Conservation (phyloP, 2,113 vertebrate species). For the Heterochromis multidens region DNA sequence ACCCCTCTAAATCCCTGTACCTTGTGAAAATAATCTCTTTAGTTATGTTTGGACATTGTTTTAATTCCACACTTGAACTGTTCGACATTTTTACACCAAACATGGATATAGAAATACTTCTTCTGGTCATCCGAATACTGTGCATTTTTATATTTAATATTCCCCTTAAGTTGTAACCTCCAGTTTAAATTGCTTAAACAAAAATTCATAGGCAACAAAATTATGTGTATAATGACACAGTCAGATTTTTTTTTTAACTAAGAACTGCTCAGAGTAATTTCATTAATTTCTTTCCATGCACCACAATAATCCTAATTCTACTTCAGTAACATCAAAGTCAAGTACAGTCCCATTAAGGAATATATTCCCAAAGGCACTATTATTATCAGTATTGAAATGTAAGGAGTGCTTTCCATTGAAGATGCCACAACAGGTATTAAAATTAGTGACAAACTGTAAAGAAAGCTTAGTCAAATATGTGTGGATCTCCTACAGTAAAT, state of each 20-base stretch:
- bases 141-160: not conserved
- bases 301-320: not conserved
- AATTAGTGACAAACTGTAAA: constrained; percentile 29
- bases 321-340: not conserved
- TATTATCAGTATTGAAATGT: constrained; percentile 12
- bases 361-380: constrained; percentile 2
- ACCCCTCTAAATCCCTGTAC: not conserved
- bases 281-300: not conserved
- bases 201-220: not conserved
- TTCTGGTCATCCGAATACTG: not conserved
- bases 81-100: not conserved
- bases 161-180: not conserved
- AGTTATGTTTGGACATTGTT: not conserved
- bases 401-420: constrained; percentile 10
- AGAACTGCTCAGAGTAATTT: not conserved
- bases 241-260: not conserved
- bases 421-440: constrained; percentile 14
- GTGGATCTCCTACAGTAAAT: constrained; percentile 42
- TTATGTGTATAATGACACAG: not conserved
- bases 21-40: not conserved
- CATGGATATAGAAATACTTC: too few relatives aligned
- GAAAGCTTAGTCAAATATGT: constrained; percentile 48
- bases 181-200: not conserved
- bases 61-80: not conserved
- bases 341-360: not conserved